Percentiles rank a stretch among this genome's conserved stretches.
phyloP scores from a whole-genome alignment of 2,113 vertebrate species.

The Todiramphus saurophagus region DNA sequence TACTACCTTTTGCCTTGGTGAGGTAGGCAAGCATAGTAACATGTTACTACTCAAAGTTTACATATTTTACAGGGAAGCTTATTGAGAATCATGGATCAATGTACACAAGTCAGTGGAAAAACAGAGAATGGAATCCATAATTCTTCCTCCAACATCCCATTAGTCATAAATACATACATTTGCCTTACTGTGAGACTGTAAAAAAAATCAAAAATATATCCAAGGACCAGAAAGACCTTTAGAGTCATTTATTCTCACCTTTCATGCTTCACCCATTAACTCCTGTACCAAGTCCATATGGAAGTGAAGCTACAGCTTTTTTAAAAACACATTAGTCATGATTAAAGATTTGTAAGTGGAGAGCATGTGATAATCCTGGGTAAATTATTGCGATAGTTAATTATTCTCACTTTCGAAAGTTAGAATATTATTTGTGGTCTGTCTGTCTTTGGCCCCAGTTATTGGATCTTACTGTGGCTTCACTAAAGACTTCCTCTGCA shows the following conservation, averaged over 20 bases:
- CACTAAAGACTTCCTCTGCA: conserved; percentile 25
- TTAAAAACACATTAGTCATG: conserved; percentile 5
- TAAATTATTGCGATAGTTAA: conserved; percentile 1
- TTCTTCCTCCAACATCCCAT: not conserved
- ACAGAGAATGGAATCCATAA: not conserved
- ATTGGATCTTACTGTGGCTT: not conserved
- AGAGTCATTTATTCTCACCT: not conserved
- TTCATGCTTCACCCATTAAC: not conserved
- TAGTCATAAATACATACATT: not conserved
- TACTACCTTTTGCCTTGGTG: not conserved
- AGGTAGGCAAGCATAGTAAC: not conserved
- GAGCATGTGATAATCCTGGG: not conserved
- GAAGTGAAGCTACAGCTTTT: not conserved
- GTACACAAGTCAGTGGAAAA: not conserved
- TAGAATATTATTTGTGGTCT: conserved; percentile 15
- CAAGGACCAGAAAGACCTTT: not conserved
- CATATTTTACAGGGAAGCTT: not conserved
- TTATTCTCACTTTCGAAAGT: conserved; percentile 31
- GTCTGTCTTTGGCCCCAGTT: not conserved
- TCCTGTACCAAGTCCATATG: not conserved
- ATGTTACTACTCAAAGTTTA: not conserved
- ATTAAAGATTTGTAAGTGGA: not conserved
- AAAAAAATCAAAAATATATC: not conserved
- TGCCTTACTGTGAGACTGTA: not conserved
- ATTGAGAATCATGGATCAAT: not conserved